These are phyloP conservation scores for Myopa testacea DNA, from an alignment of 2,888 invertebrate genomes.

Conservation along the genomic window DNA sequence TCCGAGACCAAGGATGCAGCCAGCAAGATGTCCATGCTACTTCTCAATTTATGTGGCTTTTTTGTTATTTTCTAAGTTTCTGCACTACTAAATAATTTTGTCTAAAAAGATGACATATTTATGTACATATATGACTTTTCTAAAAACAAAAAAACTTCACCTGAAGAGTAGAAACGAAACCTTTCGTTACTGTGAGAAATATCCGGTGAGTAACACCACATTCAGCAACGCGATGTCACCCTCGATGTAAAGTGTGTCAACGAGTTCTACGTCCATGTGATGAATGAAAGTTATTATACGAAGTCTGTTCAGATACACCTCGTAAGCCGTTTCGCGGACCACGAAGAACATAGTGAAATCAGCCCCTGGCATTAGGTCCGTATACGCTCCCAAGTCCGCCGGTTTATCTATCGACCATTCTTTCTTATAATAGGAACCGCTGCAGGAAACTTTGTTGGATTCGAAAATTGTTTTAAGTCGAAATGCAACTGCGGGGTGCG, in stretches of 20 bases:
- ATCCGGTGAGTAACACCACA: conserved; percentile 41
- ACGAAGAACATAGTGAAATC: conserved; percentile 56
- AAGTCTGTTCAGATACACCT: conserved; percentile 69
- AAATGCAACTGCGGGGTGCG: conserved; percentile 77
- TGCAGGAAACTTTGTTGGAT: conserved; percentile 69
- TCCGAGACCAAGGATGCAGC: no score
- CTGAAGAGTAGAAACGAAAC: no score
- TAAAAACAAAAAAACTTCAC: no score
- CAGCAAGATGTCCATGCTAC: no score
- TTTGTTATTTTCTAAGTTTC: no score
- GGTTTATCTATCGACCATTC: conserved; percentile 66
- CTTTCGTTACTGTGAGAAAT: no score
- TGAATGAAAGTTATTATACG: conserved; percentile 74
- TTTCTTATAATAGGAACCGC: conserved; percentile 76
- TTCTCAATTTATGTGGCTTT: no score
- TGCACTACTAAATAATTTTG: no score
- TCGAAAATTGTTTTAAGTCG: conserved; percentile 82
- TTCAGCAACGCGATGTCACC: conserved; percentile 76
- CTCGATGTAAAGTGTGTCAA: conserved; percentile 75
- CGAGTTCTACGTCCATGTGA: conserved; percentile 71
- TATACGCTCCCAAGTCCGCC: conserved; percentile 52
- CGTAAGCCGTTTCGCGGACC: conserved; percentile 53
- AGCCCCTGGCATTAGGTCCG: conserved; percentile 58
- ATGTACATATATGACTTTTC: no score
- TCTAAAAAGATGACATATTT: no score